phyloP scores from a whole-genome alignment of 1,140 invertebrate species.

The Elymnias hypermnestra region DNA sequence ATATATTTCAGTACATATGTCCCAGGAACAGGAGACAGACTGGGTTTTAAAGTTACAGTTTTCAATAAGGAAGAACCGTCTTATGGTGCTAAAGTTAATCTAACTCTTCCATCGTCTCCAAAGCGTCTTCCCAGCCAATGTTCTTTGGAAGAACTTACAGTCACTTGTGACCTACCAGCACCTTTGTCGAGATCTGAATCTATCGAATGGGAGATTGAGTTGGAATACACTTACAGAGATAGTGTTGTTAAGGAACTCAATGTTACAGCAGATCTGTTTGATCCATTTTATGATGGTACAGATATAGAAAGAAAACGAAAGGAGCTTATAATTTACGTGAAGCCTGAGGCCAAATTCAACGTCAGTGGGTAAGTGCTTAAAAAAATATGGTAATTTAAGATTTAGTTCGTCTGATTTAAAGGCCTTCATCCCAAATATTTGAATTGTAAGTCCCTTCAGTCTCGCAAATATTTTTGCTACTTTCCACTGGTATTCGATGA shows the following conservation, averaged over 20 bases:
- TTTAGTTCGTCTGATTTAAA: no score
- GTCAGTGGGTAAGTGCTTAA: slow-evolving; percentile 45
- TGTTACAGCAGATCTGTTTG: slow-evolving; percentile 35
- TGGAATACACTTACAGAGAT: slow-evolving; percentile 37
- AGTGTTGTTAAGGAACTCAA: slow-evolving; percentile 17
- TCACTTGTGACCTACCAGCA: slow-evolving; percentile 45
- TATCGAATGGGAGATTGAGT: slow-evolving; percentile 47
- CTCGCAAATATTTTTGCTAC: no score
- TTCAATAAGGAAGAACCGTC: slow-evolving; percentile 54
- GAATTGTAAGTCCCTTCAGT: no score
- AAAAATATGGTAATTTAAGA: no score
- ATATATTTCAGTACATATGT: slow-evolving; percentile 48
- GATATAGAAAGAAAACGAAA: slow-evolving; percentile 27
- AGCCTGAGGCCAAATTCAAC: slow-evolving; percentile 36
- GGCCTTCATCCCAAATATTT: no score
- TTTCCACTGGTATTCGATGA: no score
- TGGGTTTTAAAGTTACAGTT: slow-evolving; percentile 43
- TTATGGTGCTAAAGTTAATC: slow-evolving; percentile 44
- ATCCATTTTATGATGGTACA: slow-evolving; percentile 36
- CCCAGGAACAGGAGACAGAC: slow-evolving; percentile 37
- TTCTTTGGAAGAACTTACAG: slow-evolving; percentile 31
- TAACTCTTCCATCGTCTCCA: slow-evolving; percentile 38
- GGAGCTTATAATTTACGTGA: slow-evolving; percentile 33
- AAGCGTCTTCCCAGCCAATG: slow-evolving; percentile 46
- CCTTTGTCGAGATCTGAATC: slow-evolving; percentile 38